Base-by-base conservation (phyloP, 2,888 invertebrate species). In the Spodoptera littoralis region DNA sequence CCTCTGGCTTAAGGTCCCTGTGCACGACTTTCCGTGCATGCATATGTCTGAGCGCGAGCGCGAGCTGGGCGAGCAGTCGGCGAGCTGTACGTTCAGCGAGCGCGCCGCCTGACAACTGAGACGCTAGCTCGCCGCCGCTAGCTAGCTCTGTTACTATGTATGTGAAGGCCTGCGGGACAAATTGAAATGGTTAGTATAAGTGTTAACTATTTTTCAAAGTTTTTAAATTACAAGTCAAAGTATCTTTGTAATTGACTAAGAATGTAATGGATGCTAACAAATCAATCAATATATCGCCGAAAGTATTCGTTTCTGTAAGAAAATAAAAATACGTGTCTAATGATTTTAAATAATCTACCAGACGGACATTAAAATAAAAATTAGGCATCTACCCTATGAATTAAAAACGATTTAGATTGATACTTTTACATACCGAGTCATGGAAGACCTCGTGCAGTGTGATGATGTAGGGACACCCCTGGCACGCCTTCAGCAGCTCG, bases 1-100 rank as follows among this genome's bases (percentile, higher is more conserved):
- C 98, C 96, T 99, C 99, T 0, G 99, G 99, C 90, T 99, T 99
- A 13, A 99, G 95, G 90, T 99, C 99, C 41, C 99, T 94, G 88
- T 99, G 99, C 58, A 98, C 98, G 49, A 98, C 97, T 13, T 97
- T 96, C 59, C 96, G 95, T 24, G 95, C 94, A 92, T 99, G 99
- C 96, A 99, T 97, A 88, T 97, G 98, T 41, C 96, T 93, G 22
- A 99, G 97, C 53, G 98, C 99, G 13, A 96, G 95, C 0, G 98
- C 97, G 48, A 99, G 94, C 88, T 98, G 97, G 42, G 96, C 92
- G 93, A 99, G 96, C 60, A 99, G 96, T 9, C 95, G 93, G n/a
- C 97, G 96, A 6, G 99, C 98, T 76, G 96, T 95, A 0, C 95
- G 89, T 92, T 99, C 99, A 0, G 97, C 96, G 79, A 98, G 36